Evolutionary conservation across 2,888 invertebrate genomes (phyloP).

Genomic region (Drosophila monieri): DNA sequence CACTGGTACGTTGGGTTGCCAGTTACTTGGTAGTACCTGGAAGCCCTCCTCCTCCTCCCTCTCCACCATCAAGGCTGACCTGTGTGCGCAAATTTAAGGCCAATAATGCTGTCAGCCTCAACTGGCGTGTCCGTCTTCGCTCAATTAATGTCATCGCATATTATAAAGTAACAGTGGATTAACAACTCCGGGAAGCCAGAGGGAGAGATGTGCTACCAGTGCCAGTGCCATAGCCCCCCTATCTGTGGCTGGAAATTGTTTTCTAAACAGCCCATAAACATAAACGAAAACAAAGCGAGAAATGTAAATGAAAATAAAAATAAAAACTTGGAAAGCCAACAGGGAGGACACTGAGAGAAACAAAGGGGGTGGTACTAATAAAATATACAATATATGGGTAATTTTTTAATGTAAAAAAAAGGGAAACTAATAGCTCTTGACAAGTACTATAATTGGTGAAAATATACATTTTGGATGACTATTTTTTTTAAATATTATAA

Average conservation of each 20-base stretch:
- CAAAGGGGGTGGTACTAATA: not conserved
- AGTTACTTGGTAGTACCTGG: not conserved
- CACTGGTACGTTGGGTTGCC: not conserved
- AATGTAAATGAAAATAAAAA: constrained; percentile 75
- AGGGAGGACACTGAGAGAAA: constrained; percentile 5
- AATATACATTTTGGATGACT: too few relatives aligned
- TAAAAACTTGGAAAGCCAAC: constrained; percentile 63
- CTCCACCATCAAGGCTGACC: constrained; percentile 14
- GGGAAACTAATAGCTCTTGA: too few relatives aligned
- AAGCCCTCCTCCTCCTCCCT: not conserved
- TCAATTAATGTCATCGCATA: constrained; percentile 76
- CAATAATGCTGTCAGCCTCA: constrained; percentile 76
- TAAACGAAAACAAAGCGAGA: constrained; percentile 76
- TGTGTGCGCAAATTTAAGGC: constrained; percentile 65
- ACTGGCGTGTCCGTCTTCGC: constrained; percentile 65
- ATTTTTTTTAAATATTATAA: too few relatives aligned
- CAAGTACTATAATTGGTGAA: too few relatives aligned
- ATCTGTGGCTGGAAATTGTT: constrained; percentile 63
- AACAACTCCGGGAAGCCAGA: constrained; percentile 35
- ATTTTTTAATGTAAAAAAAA: too few relatives aligned
- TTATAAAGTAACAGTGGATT: constrained; percentile 67
- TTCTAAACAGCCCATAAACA: constrained; percentile 76
- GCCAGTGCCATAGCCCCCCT: not conserved
- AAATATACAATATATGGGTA: too few relatives aligned
- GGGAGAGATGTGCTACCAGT: too few relatives aligned